Conservation (phyloP, 2,797 vertebrate species). For the Leptoclinus maculatus region DNA sequence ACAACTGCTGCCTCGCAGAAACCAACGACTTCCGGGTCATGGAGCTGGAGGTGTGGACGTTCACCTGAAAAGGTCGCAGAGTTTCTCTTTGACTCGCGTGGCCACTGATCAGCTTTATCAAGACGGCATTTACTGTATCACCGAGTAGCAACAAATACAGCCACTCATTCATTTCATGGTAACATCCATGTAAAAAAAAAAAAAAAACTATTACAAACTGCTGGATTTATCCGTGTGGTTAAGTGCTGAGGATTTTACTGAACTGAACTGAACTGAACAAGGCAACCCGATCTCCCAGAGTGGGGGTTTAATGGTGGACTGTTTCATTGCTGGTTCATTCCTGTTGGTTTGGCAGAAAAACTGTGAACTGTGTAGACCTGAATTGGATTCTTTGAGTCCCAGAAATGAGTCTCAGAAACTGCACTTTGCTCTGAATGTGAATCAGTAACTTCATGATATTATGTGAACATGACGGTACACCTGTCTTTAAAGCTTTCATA, state of each 20-base stretch:
- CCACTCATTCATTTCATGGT: slow-evolving; percentile 36
- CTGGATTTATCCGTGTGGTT: slow-evolving; percentile 44
- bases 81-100: background rate
- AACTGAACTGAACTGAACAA: slow-evolving; percentile 30
- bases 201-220: slow-evolving; percentile 28
- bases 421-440: slow-evolving; percentile 60
- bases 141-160: slow-evolving; percentile 26
- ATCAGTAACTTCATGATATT: slow-evolving; percentile 30
- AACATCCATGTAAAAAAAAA: slow-evolving; percentile 26
- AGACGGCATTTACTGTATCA: slow-evolving; percentile 37
- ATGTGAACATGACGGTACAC: slow-evolving; percentile 10
- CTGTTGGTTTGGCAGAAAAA: slow-evolving; percentile 51
- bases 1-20: slow-evolving; percentile 86
- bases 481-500: slow-evolving; percentile 21
- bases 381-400: slow-evolving; percentile 43
- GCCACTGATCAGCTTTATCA: slow-evolving; percentile 34
- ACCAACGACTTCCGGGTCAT: slow-evolving; percentile 85
- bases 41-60: slow-evolving; percentile 88
- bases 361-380: slow-evolving; percentile 19
- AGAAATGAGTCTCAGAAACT: slow-evolving; percentile 25
- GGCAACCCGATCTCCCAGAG: slow-evolving; percentile 5
- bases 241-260: slow-evolving; percentile 44
- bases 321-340: slow-evolving; percentile 53
- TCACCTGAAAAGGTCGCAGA: slow-evolving; percentile 72
- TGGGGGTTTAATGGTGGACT: slow-evolving; percentile 13